Conservation (phyloP, 2,888 invertebrate species). For the Eupithecia centaureata region DNA sequence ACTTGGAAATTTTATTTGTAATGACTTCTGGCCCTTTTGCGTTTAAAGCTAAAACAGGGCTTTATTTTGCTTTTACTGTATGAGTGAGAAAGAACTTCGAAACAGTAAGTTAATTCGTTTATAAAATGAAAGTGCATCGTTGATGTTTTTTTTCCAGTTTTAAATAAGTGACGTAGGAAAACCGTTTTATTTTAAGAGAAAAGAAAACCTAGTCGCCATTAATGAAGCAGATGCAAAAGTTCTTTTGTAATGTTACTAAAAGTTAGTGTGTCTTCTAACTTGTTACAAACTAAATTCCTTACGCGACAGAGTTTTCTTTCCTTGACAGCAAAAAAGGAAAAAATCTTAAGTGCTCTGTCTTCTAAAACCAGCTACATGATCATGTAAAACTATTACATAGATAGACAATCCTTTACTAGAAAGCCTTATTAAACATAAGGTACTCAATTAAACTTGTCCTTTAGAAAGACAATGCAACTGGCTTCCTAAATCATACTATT, state of each 20-base stretch:
- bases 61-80: constrained; percentile 30
- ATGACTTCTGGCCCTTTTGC: constrained; percentile 45
- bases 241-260: constrained; percentile 26
- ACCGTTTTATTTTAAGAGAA: neutral
- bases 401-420: no score
- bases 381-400: neutral
- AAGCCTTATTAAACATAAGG: no score
- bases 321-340: constrained; percentile 46
- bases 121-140: neutral
- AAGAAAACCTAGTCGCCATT: neutral
- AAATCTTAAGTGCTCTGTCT: constrained; percentile 28
- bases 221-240: neutral
- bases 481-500: no score
- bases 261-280: constrained; percentile 28
- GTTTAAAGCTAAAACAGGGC: constrained; percentile 50
- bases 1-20: constrained; percentile 77
- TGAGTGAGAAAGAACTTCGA: neutral
- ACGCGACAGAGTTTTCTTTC: constrained; percentile 34
- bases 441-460: no score
- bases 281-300: constrained; percentile 40
- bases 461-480: no score
- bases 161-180: neutral
- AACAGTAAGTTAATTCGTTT: neutral
- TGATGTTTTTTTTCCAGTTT: neutral
- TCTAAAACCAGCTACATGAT: constrained; percentile 24